phyloP scores from a whole-genome alignment of 2,113 vertebrate genomes.

The pig (Sus scrofa) region T2T-Sscrofa CM000816.6:100280001-100280500 shows the following conservation, averaged over 20 bases:
- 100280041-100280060: constrained; percentile 2
- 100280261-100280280: not conserved
- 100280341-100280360: not conserved
- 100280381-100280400: not conserved
- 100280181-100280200: not conserved
- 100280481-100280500: not conserved
- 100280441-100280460: not conserved
- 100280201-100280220: not conserved
- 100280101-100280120: not conserved
- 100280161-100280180: not conserved
- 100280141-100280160: not conserved
- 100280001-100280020: not conserved
- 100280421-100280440: not conserved
- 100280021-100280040: not conserved
- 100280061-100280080: not conserved
- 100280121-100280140: constrained; percentile 27
- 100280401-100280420: not conserved
- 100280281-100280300: not conserved
- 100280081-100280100: not conserved
- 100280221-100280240: not conserved
- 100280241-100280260: not conserved
- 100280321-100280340: not conserved
- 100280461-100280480: not conserved
- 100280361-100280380: not conserved
- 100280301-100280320: not conserved